Conservation (phyloP, 2,113 vertebrate genomes). For the Charina bottae region DNA sequence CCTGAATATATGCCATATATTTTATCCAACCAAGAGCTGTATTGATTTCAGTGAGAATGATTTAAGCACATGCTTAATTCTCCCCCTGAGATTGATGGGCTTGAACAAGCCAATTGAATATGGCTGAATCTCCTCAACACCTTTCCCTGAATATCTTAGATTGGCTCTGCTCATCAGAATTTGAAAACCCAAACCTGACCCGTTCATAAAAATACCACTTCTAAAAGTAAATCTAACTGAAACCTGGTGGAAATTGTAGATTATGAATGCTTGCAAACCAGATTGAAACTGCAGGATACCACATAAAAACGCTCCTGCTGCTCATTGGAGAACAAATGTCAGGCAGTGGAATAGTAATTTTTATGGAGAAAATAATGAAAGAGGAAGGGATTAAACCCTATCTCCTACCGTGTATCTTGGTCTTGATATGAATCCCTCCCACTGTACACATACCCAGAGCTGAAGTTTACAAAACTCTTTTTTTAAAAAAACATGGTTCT, state of each 20-base stretch:
- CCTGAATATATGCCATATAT: neutral
- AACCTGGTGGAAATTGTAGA: neutral
- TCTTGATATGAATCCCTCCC: neutral
- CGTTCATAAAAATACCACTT: neutral
- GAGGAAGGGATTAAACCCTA: neutral
- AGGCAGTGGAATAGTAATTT: neutral
- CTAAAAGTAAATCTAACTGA: neutral
- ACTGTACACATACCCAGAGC: neutral
- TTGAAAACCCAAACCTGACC: neutral
- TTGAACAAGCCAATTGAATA: neutral
- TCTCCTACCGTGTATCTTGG: neutral
- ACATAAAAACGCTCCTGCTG: neutral
- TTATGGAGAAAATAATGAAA: neutral
- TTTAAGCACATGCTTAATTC: neutral
- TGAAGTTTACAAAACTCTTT: neutral
- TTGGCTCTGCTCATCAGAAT: neutral
- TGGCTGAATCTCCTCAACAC: neutral
- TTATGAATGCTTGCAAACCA: neutral
- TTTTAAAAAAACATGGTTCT: neutral
- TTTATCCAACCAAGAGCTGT: neutral
- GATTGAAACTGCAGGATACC: neutral
- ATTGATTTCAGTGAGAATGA: neutral
- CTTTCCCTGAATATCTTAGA: neutral
- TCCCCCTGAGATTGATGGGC: neutral
- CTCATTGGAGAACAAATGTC: neutral